Evolutionary conservation across 2,113 vertebrate genomes (phyloP).

Genomic region (Notiomystis cincta): DNA sequence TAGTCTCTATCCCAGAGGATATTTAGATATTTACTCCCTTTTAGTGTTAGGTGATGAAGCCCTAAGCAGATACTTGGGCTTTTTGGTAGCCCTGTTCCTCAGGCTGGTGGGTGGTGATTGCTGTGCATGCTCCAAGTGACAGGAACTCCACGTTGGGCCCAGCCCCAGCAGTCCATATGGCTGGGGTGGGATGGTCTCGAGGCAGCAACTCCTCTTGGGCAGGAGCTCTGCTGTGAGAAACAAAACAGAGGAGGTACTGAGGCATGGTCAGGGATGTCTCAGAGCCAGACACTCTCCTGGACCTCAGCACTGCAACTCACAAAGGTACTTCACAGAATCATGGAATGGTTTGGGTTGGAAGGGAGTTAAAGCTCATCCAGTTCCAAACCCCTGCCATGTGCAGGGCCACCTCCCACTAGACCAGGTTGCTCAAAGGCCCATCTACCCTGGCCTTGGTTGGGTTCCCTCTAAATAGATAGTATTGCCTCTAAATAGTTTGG

Average conservation of each 20-base stretch:
- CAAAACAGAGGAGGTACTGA: background rate
- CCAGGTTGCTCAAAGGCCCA: background rate
- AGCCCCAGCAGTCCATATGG: background rate
- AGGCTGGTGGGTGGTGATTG: background rate
- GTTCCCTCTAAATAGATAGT: background rate
- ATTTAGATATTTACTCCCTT: background rate
- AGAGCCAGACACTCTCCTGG: background rate
- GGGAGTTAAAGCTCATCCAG: background rate
- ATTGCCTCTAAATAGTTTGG: background rate
- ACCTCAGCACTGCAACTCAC: background rate
- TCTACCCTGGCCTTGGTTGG: background rate
- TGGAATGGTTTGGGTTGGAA: background rate
- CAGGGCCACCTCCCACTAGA: background rate
- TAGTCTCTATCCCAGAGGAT: background rate
- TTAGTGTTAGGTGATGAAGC: background rate
- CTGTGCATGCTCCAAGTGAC: background rate
- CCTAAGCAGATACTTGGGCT: background rate
- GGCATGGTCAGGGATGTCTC: background rate
- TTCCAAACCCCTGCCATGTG: background rate
- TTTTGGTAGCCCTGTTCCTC: background rate
- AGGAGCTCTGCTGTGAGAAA: background rate
- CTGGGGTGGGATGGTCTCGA: background rate
- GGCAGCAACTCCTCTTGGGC: background rate
- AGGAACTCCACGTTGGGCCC: accelerated
- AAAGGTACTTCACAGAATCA: background rate